phyloP scores from a whole-genome alignment of 1,140 invertebrate genomes.

The Hetaerina americana region DNA sequence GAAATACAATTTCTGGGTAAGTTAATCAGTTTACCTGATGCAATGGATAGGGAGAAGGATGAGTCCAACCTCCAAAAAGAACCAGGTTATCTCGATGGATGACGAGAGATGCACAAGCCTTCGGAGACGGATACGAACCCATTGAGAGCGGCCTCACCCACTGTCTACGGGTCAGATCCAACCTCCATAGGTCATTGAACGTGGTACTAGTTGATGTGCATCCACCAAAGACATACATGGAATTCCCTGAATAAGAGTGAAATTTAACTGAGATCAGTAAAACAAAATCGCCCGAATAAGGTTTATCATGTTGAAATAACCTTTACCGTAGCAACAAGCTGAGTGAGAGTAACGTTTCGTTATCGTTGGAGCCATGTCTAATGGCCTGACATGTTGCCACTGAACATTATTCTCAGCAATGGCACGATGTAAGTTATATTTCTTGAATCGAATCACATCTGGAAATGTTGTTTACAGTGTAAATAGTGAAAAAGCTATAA shows the following conservation, averaged over 20 bases:
- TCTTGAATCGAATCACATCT: conserved; percentile 59
- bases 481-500: conserved; percentile 6
- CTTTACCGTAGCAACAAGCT: conserved; percentile 54
- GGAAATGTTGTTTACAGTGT: conserved; percentile 26
- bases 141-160: conserved; percentile 70
- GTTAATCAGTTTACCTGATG: conserved; percentile 49
- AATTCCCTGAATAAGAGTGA: conserved; percentile 38
- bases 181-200: conserved; percentile 93
- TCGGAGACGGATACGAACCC: conserved; percentile 89
- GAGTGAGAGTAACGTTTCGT: conserved; percentile 85
- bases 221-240: conserved; percentile 92
- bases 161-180: conserved; percentile 70
- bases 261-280: background rate
- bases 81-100: conserved; percentile 66
- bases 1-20: background rate
- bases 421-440: conserved; percentile 51
- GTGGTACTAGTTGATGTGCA: conserved; percentile 88
- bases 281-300: background rate
- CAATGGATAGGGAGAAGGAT: conserved; percentile 78
- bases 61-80: conserved; percentile 91
- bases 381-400: conserved; percentile 45
- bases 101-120: conserved; percentile 85
- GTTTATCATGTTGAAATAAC: conserved; percentile 4
- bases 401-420: conserved; percentile 50
- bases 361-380: conserved; percentile 49